Evolutionary conservation across 2,888 invertebrate genomes (phyloP).

Genomic region (Andrena dorsata): DNA sequence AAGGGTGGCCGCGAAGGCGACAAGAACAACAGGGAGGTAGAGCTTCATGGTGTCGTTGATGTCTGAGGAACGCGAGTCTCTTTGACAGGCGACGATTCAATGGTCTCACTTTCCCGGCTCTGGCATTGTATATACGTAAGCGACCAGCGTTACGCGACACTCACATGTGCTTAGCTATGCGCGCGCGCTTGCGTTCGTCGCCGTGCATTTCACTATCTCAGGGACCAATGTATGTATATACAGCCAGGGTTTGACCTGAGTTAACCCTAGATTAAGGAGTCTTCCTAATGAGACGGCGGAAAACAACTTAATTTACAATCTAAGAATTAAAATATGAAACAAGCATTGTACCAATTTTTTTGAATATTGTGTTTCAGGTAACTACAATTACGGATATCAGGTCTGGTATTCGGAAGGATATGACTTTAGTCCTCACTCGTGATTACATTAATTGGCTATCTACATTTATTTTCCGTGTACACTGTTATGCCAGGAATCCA

Average conservation of each 20-base stretch:
- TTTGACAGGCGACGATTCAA: slow-evolving; percentile 79
- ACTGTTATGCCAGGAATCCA: no score
- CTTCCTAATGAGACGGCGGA: no score
- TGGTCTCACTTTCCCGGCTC: slow-evolving; percentile 77
- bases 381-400: no score
- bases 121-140: slow-evolving; percentile 79
- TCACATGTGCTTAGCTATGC: slow-evolving; percentile 28
- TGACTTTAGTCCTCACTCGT: no score
- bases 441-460: no score
- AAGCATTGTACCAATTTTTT: no score
- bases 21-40: slow-evolving; percentile 57
- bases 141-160: slow-evolving; percentile 57
- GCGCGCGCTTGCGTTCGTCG: slow-evolving; percentile 35
- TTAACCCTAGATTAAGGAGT: no score
- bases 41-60: slow-evolving; percentile 65
- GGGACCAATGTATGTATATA: slow-evolving; percentile 22
- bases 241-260: background rate
- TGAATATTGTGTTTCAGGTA: no score
- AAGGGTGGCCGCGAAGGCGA: slow-evolving; percentile 59
- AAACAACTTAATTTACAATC: no score
- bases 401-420: no score
- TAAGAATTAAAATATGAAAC: no score
- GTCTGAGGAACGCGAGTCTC: slow-evolving; percentile 58
- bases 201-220: slow-evolving; percentile 66
- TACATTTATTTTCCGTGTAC: no score